Evolutionary conservation across 2,113 vertebrate species (phyloP).

Genomic region (Lanius ludovicianus): DNA sequence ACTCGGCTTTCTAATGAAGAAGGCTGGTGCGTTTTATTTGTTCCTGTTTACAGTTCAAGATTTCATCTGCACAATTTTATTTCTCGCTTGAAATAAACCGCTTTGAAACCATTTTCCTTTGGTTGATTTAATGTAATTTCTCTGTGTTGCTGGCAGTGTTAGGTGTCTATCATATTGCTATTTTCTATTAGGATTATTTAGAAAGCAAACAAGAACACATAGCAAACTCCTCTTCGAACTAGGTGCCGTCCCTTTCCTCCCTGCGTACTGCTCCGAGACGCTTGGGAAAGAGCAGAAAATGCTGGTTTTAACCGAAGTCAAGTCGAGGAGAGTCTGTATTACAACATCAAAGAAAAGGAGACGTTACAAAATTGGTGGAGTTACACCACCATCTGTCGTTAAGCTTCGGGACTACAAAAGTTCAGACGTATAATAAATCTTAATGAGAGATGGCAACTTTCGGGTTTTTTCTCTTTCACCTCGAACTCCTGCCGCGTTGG

Average conservation of each 20-base stretch:
- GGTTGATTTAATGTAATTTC: conserved; percentile 56
- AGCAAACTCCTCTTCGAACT: neutral
- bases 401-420: conserved; percentile 80
- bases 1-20: neutral
- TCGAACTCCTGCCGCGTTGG: neutral
- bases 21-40: neutral
- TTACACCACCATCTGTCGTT: conserved; percentile 86
- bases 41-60: conserved; percentile 26
- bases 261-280: neutral
- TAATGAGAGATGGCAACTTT: conserved; percentile 57
- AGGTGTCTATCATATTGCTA: neutral
- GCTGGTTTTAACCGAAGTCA: conserved; percentile 59
- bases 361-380: conserved; percentile 74
- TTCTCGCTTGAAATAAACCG: conserved; percentile 41
- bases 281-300: conserved; percentile 33
- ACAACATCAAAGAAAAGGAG: conserved; percentile 61
- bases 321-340: conserved; percentile 53
- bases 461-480: neutral
- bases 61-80: conserved; percentile 12
- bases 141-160: neutral
- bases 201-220: conserved; percentile 17
- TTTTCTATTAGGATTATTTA: conserved; percentile 36
- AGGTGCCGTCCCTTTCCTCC: neutral
- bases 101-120: conserved; percentile 42
- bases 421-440: conserved; percentile 65